A percentile compares a stretch with the other conserved stretches of the same genome.
These are phyloP conservation scores for Zaprionus taronus DNA, from an alignment of 1,140 invertebrate genomes.

Conservation along the genomic window DNA sequence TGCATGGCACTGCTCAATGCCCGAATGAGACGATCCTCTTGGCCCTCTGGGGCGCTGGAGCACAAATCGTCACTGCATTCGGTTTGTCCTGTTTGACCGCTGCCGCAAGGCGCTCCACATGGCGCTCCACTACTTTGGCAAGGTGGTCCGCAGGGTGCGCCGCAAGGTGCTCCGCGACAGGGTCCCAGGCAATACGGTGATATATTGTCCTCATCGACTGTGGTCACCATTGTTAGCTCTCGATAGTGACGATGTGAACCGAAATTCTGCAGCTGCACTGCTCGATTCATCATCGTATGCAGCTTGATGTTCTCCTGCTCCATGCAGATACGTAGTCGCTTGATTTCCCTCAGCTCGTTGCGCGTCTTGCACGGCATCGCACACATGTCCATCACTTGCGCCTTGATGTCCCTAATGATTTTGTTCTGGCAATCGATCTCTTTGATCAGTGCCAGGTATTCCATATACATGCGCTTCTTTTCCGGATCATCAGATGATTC, in stretches of 20 bases:
- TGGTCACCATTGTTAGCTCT: constrained; percentile 68
- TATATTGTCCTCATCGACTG: constrained; percentile 75
- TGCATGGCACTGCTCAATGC: constrained; percentile 71
- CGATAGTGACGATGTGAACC: constrained; percentile 70
- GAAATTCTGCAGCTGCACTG: constrained; percentile 74
- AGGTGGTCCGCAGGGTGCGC: neutral
- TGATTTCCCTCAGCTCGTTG: constrained; percentile 70
- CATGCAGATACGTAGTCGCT: constrained; percentile 73
- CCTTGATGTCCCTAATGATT: constrained; percentile 72
- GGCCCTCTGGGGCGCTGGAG: constrained; percentile 44
- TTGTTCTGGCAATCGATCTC: constrained; percentile 80
- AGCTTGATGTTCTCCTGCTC: constrained; percentile 80
- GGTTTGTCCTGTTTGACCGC: constrained; percentile 26
- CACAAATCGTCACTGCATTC: constrained; percentile 51
- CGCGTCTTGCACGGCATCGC: constrained; percentile 66
- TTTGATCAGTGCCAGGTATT: constrained; percentile 75
- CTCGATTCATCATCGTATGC: constrained; percentile 69
- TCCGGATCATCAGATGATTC: constrained; percentile 76
- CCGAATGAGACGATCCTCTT: constrained; percentile 60
- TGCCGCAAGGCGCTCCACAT: neutral
- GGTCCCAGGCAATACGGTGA: constrained; percentile 63
- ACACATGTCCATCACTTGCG: constrained; percentile 71
- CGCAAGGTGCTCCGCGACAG: constrained; percentile 28
- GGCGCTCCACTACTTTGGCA: too few relatives aligned
- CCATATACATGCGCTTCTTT: constrained; percentile 74